These are phyloP conservation scores for Hylyphantes graminicola DNA, from an alignment of 1,140 invertebrate genomes.

Conservation along the genomic window DNA sequence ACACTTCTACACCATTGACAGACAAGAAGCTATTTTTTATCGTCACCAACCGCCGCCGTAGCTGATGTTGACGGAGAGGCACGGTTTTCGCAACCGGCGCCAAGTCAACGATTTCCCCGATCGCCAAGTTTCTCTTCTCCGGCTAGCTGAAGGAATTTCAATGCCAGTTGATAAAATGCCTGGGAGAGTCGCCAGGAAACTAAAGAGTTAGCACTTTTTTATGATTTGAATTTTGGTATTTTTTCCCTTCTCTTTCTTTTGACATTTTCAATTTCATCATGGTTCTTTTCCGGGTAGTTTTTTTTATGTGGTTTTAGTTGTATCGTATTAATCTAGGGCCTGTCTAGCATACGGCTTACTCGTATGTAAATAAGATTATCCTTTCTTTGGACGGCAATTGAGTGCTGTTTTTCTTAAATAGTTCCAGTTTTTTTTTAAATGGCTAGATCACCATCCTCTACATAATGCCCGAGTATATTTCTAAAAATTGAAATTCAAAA, in stretches of 20 bases:
- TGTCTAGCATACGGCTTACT: too few species aligned
- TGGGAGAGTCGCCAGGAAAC: conserved; percentile 34
- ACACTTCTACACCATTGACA: conserved; percentile 17
- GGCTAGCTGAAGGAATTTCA: conserved; percentile 29
- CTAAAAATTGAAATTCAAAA: too few species aligned
- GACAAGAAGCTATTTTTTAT: conserved; percentile 18
- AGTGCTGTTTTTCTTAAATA: too few species aligned
- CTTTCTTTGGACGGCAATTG: too few species aligned
- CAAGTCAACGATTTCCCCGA: conserved; percentile 26
- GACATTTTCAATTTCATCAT: neutral
- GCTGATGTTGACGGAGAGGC: conserved; percentile 37
- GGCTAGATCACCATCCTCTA: too few species aligned
- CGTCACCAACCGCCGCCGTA: conserved; percentile 19
- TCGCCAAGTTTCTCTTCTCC: conserved; percentile 18
- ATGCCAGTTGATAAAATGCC: conserved; percentile 47
- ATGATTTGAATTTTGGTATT: neutral
- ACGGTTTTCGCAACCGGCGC: conserved; percentile 14
- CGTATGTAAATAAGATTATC: too few species aligned
- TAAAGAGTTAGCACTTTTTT: conserved; percentile 15
- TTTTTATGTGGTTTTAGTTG: too few species aligned
- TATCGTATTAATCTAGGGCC: too few species aligned
- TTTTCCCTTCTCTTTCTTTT: conserved; percentile 10
- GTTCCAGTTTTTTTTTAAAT: too few species aligned
- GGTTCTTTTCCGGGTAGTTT: too few species aligned
- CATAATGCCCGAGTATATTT: too few species aligned